A percentile compares a stretch with the other conserved stretches of the same genome.
phyloP scores from a whole-genome alignment of 2,888 invertebrate species.

The Anagyrus pseudococci region DNA sequence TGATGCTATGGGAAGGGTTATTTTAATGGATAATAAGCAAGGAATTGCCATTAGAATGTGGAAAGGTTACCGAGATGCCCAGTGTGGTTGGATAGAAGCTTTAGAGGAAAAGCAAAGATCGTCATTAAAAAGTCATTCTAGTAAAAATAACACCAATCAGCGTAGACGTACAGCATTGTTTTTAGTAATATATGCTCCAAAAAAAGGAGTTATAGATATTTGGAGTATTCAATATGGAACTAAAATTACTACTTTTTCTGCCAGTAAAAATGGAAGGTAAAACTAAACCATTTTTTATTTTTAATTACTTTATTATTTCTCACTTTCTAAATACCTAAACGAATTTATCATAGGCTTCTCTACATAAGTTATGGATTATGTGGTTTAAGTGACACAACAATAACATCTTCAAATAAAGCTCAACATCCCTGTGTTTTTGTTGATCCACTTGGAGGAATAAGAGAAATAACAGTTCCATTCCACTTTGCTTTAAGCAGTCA shows the following conservation, averaged over 20 bases:
- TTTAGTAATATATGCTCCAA: conserved; percentile 91
- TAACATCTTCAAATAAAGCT: conserved; percentile 63
- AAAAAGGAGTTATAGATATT: conserved; percentile 90
- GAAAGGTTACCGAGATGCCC: conserved; percentile 96
- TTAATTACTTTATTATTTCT: neutral
- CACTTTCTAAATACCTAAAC: too few relatives aligned
- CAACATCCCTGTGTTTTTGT: conserved; percentile 80
- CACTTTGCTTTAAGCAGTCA: conserved; percentile 88
- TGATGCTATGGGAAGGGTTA: conserved; percentile 88
- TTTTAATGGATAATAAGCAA: conserved; percentile 81
- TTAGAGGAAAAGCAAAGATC: conserved; percentile 66
- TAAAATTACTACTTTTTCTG: conserved; percentile 89
- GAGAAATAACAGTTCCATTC: conserved; percentile 87
- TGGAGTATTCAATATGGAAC: conserved; percentile 91
- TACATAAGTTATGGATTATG: conserved; percentile 84
- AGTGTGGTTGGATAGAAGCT: conserved; percentile 91
- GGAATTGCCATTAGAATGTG: conserved; percentile 86
- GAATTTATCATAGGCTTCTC: conserved; percentile 72
- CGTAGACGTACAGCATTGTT: conserved; percentile 76
- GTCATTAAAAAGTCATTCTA: conserved; percentile 30
- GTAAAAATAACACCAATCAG: conserved; percentile 42
- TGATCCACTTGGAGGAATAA: conserved; percentile 82
- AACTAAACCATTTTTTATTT: conserved; percentile 5
- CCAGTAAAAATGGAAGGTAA: conserved; percentile 78
- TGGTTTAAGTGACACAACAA: conserved; percentile 69